These are phyloP conservation scores for Harmothoe impar DNA, from an alignment of 2,888 invertebrate genomes.

Conservation along the genomic window DNA sequence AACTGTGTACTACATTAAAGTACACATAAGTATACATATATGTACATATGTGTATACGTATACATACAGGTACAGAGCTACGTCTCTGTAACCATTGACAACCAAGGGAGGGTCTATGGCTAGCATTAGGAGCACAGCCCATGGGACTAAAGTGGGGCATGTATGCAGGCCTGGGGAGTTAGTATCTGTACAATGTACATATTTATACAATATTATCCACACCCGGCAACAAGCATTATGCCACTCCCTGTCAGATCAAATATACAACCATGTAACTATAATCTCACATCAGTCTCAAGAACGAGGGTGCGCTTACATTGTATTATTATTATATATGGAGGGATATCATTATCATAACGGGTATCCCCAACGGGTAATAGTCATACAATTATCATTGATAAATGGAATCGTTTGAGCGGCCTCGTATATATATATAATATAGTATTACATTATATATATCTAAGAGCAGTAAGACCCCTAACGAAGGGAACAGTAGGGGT, in stretches of 20 bases:
- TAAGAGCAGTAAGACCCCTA: slow-evolving; percentile 24
- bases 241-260: neutral
- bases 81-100: neutral
- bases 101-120: neutral
- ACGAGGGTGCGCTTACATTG: neutral
- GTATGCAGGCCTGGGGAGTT: neutral
- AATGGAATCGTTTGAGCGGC: slow-evolving; percentile 58
- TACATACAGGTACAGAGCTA: neutral
- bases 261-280: slow-evolving; percentile 19
- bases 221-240: neutral
- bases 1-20: neutral
- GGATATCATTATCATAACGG: slow-evolving; percentile 19
- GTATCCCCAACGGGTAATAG: slow-evolving; percentile 24
- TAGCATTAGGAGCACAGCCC: neutral
- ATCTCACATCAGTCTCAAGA: slow-evolving; percentile 22
- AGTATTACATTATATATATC: slow-evolving; percentile 11
- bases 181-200: slow-evolving; percentile 33
- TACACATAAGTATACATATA: slow-evolving; percentile 47
- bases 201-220: slow-evolving; percentile 34
- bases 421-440: too few relatives aligned
- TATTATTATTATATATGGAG: neutral
- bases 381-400: slow-evolving; percentile 45
- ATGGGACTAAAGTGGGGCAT: slow-evolving; percentile 19
- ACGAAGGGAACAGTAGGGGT: slow-evolving; percentile 31
- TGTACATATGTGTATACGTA: slow-evolving; percentile 44